Evolutionary conservation across 2,888 invertebrate genomes (phyloP), one percentile per base, ranked within the genome.

Genomic region (Alentia gelatinosa): DNA sequence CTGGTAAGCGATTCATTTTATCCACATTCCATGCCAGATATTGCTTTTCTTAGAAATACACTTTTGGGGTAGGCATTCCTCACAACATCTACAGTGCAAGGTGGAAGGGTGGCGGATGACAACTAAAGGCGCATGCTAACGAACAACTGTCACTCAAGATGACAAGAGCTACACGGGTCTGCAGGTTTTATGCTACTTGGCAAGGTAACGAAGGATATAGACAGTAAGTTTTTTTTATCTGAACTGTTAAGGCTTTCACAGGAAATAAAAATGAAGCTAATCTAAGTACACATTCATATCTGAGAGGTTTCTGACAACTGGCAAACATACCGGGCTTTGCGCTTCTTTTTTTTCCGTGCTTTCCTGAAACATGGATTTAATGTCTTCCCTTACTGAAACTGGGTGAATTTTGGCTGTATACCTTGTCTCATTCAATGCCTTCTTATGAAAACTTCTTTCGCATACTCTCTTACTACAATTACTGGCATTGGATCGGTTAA

Each of bases 321-420:
- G 15, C 37, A 15, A 86, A 86, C 86, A 30, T 86, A 86, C 86
- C 86, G 86, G 47, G 86, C 86, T 50, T 86, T 86, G 42, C 86
- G 86, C 50, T 86, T 86, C 86, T 86, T 86, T 86, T 47, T 42
- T 19, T 86, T 86, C 86, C 50, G 26, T 42, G 47, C 50, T 47
- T 86, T 86, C 86, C 86, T 86, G 86, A 86, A 86, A 86, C 0
- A 86, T 30, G 26, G n/a, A 86, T 86, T 86, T 30, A 86, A 15
- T 74, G 56, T 56, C 56, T 56, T 56, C 56, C 56, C 56, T 56
- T 56, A 56, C 56, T 56, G 19, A 56, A 56, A 3, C n/a, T 19
- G n/a, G n/a, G 56, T 12, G 47, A 42, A 15, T n/a, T n/a, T n/a
- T n/a, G n/a, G n/a, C n/a, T n/a, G n/a, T n/a, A n/a, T n/a, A n/a